Evolutionary conservation across 2,113 vertebrate genomes (phyloP).

Genomic region (Anas platyrhynchos): DNA sequence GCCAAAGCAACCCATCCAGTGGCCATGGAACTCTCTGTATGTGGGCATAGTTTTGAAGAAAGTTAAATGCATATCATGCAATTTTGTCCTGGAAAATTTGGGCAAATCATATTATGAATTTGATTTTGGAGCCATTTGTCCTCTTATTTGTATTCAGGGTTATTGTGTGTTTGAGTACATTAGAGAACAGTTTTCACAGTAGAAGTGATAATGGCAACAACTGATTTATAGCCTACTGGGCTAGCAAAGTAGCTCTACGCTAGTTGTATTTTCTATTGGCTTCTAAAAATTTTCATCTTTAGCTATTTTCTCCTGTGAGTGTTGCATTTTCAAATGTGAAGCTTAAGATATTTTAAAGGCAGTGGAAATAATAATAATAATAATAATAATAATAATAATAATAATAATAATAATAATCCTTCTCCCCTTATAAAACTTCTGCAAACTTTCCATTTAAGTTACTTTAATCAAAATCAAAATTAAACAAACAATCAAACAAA

Average conservation of each 20-base stretch:
- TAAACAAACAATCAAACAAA: neutral
- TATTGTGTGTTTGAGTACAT: neutral
- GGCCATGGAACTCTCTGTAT: neutral
- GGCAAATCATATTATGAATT: neutral
- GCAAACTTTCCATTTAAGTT: neutral
- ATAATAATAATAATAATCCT: neutral
- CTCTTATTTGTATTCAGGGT: neutral
- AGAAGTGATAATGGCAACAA: neutral
- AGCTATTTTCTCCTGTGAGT: neutral
- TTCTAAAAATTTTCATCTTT: neutral
- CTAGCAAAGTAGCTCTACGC: neutral
- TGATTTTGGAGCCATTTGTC: neutral
- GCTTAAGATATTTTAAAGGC: neutral
- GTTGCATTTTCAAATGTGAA: neutral
- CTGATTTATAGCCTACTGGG: neutral
- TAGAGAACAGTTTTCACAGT: neutral
- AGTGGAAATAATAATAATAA: accelerated
- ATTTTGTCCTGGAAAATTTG: neutral
- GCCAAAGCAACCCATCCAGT: neutral
- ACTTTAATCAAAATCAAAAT: neutral
- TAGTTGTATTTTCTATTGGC: neutral
- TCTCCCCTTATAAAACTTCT: neutral
- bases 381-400: accelerated
- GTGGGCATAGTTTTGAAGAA: neutral
- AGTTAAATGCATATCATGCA: neutral